A percentile compares a stretch with the other conserved stretches of the same genome.
Conservation (phyloP, 1,140 invertebrate genomes). For the Diorhabda sublineata region DNA sequence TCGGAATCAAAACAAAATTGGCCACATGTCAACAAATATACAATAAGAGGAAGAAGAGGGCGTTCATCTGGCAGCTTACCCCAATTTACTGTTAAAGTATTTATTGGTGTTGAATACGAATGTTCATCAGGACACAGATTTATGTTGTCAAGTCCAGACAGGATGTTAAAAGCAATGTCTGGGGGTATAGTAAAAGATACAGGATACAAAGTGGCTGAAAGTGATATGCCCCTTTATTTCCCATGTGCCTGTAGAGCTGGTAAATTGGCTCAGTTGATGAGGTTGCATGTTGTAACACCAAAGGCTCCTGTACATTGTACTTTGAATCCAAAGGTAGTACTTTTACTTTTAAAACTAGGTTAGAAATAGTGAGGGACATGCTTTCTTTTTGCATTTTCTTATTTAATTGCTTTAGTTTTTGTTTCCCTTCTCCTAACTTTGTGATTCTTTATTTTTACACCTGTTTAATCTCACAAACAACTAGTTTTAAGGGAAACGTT, state of each 20-base stretch:
- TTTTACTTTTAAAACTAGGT: no score
- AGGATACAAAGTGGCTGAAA: conserved; percentile 74
- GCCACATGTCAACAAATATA: conserved; percentile 35
- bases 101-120: conserved; percentile 95
- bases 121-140: conserved; percentile 86
- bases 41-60: conserved; percentile 31
- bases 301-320: conserved; percentile 89
- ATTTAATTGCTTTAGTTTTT: no score
- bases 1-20: conserved; percentile 39
- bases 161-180: conserved; percentile 73
- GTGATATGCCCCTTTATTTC: conserved; percentile 88
- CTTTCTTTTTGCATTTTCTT: no score
- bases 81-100: conserved; percentile 83
- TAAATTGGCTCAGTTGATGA: conserved; percentile 82
- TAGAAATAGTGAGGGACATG: no score
- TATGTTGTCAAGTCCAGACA: conserved; percentile 86
- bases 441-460: no score
- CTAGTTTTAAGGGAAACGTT: no score
- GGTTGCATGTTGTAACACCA: conserved; percentile 87
- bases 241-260: conserved; percentile 82
- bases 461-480: no score
- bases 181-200: conserved; percentile 78
- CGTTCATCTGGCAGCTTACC: conserved; percentile 44
- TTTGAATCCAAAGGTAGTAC: conserved; percentile 69
- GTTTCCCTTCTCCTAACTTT: no score